These are phyloP conservation scores for Lordiphosa collinella DNA, from an alignment of 1,140 invertebrate species.

Conservation along the genomic window DNA sequence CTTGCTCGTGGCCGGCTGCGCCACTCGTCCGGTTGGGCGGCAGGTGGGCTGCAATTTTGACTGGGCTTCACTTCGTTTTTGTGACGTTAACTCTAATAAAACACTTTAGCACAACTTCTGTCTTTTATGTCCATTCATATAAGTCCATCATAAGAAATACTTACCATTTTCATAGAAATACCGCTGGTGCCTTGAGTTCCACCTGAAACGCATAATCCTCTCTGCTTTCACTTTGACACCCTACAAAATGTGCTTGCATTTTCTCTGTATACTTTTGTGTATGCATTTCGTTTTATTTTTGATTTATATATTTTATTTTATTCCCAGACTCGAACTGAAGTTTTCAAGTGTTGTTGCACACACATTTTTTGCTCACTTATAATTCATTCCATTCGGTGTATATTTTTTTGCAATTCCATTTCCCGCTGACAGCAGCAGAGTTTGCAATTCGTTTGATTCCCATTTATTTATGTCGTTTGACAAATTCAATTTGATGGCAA, in stretches of 20 bases:
- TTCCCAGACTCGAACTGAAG: constrained; percentile 6
- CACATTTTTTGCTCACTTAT: constrained; percentile 27
- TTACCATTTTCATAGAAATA: too few species aligned
- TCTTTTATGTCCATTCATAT: too few species aligned
- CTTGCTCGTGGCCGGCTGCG: too few species aligned
- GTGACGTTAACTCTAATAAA: too few species aligned
- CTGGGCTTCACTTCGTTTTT: too few species aligned
- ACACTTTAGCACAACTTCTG: too few species aligned
- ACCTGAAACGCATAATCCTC: neutral
- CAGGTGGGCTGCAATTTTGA: too few species aligned
- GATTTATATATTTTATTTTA: constrained; percentile 15
- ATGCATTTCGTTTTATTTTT: neutral
- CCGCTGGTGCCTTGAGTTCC: too few species aligned
- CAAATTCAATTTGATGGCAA: constrained; percentile 65
- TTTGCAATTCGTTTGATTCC: constrained; percentile 65
- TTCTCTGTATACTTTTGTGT: constrained; percentile 4
- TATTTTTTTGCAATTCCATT: constrained; percentile 51
- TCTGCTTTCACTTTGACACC: neutral
- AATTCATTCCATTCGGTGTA: constrained; percentile 51
- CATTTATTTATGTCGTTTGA: constrained; percentile 64
- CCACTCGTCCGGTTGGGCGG: too few species aligned
- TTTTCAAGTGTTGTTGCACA: constrained; percentile 23
- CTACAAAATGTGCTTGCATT: constrained; percentile 8
- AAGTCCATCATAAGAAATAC: too few species aligned
- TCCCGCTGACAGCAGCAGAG: constrained; percentile 53